Percentiles rank a stretch among this genome's conserved stretches.
Conservation (phyloP, 1,140 invertebrate species). For the Papilio dardanus region DNA sequence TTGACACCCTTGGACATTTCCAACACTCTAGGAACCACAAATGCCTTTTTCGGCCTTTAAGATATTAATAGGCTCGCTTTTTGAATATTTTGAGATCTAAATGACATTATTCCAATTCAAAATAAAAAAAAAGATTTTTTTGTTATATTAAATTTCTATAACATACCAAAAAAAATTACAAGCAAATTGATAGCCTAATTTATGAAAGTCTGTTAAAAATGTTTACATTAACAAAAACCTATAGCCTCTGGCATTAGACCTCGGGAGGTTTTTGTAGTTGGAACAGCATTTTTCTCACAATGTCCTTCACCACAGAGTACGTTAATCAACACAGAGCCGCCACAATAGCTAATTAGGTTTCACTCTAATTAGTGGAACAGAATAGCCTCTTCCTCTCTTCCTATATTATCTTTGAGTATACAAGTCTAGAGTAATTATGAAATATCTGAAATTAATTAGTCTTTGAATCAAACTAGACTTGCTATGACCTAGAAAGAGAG, state of each 20-base stretch:
- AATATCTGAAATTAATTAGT: not conserved
- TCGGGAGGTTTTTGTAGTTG: not conserved
- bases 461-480: too few species aligned
- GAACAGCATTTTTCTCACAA: constrained; percentile 5
- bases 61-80: too few species aligned
- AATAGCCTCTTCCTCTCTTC: constrained; percentile 1
- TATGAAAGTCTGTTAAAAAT: not conserved
- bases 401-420: not conserved
- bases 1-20: too few species aligned
- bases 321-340: constrained; percentile 14
- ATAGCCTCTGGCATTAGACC: not conserved
- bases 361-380: not conserved
- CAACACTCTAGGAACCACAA: too few species aligned
- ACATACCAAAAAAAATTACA: too few species aligned
- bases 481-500: too few species aligned
- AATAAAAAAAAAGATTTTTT: too few species aligned
- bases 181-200: not conserved
- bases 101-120: too few species aligned
- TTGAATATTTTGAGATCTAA: too few species aligned
- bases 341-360: constrained; percentile 27
- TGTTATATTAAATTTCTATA: too few species aligned
- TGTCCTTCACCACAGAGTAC: constrained; percentile 14
- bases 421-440: not conserved
- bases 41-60: too few species aligned
- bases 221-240: not conserved